Evolutionary conservation across 2,888 invertebrate genomes (phyloP), one percentile per base, ranked within the genome.

Genomic region (Rhagonycha fulva): DNA sequence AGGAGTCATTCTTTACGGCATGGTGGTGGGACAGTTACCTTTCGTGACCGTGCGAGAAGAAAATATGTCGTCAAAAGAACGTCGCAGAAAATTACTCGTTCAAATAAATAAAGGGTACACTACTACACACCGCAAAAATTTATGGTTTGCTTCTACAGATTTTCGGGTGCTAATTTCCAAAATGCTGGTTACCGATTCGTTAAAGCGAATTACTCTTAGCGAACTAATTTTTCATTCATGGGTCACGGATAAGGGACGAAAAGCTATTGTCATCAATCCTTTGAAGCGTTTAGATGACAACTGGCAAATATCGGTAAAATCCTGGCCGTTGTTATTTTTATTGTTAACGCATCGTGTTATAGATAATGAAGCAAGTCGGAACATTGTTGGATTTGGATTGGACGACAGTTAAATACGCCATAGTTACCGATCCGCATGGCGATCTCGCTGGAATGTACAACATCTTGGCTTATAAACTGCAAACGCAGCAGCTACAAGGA

Each of bases 1-100:
- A 80, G 94, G 94, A 47, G 92, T 94, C 81, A 93, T 94, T 77
- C 89, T 94, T 78, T 94, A 93, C 88, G 93, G 93, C 68, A 94
- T 94, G 93, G 91, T 93, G 83, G 90, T 93, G 19, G 94, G 94
- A 9, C 91, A 91, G 75, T 88, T 94, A 81, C 94, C 94, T 68
- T 94, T 94, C 87, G 87, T 90, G 75, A 84, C 84, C 7, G 30
- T 69, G 3, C 79, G 76, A 14, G 81, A 85, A 78, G 87, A 84
- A 19, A 83, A 84, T 26, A 82, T 90, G 83, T 83, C 91, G 83
- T 83, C 90, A 81, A 85, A 91, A 86, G 91, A 89, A 83, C 87
- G 92, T 78, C 89, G 92, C 28, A 89, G 89, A 83, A 89, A 91
- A 81, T 89, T 94, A 73, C 91, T 93, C 79, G 89, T 90, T 79